Base-by-base conservation (phyloP, 2,888 invertebrate genomes). In the Zygogramma bicolorata region DNA sequence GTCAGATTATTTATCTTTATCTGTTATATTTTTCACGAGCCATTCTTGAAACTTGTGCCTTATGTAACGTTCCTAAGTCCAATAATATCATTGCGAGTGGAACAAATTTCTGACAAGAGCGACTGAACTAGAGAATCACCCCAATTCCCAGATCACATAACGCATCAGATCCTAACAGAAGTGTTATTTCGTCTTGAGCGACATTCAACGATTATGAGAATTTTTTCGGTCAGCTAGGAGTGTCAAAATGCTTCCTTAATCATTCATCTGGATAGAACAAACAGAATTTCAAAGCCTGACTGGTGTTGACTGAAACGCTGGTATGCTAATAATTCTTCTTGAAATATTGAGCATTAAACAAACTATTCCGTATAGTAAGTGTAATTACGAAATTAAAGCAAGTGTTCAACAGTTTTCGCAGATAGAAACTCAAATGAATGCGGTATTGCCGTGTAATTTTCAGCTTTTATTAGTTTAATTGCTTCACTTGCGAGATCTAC, bases 381-480 rank as follows among this genome's bases (percentile, higher is more conserved):
- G 53, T 53, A 53, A 27, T 53, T 53, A 53, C 27, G 53, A 53
- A 27, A 53, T 53, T 22, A 53, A 53, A 53, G 13, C 7, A 27
- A 53, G 25, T 53, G 18, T 25, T 53, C 53, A 53, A 53, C 27
- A 53, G 27, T 53, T 53, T 53, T 53, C 53, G n/a, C 53, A n/a
- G 25, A 53, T 53, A 53, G 53, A 53, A 27, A 53, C 53, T 53
- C 13, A 22, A 6, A 27, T n/a, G 25, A 53, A 53, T n/a, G 53
- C 53, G n/a, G n/a, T 25, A 53, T 53, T 53, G 53, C 53, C 27
- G 27, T 53, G 53, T 53, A 53, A 53, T 53, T 53, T 53, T 53
- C 25, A 27, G 25, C 27, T 53, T 53, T 53, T 53, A 53, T 53
- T 25, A 53, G 53, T 63, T 63, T 63, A 63, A 63, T 63, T 63